Conservation (phyloP, 2,113 vertebrate genomes). For the Ursus arctos region DNA sequence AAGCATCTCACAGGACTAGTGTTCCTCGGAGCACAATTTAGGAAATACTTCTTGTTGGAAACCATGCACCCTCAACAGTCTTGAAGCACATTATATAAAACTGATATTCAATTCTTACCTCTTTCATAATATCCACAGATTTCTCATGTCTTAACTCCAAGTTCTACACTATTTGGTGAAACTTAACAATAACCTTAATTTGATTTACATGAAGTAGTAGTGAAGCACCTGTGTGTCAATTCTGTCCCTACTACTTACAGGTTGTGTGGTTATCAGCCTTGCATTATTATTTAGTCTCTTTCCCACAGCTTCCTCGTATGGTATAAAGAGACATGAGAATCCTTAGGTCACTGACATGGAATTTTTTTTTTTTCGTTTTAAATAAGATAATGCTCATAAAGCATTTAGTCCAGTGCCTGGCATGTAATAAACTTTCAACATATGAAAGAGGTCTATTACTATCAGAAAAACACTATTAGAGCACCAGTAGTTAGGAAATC, state of each 20-base stretch:
- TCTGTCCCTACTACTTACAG: background rate
- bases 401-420: background rate
- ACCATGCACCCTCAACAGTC: background rate
- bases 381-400: constrained; percentile 16
- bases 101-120: background rate
- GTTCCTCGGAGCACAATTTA: constrained; percentile 4
- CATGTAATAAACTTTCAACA: background rate
- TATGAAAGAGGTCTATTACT: background rate
- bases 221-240: background rate
- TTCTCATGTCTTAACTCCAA: constrained; percentile 45
- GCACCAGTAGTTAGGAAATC: background rate
- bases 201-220: background rate
- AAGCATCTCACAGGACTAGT: background rate
- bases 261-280: background rate
- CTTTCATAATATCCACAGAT: constrained; percentile 24
- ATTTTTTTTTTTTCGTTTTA: constrained; percentile 6
- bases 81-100: constrained; percentile 19
- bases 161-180: background rate
- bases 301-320: background rate
- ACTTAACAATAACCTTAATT: background rate
- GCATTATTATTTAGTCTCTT: background rate
- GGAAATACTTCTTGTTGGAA: constrained; percentile 20
- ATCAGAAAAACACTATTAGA: background rate
- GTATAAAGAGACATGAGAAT: background rate
- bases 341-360: background rate